phyloP scores from a whole-genome alignment of 2,113 vertebrate genomes.

The Brachypodius melanocephalos region DNA sequence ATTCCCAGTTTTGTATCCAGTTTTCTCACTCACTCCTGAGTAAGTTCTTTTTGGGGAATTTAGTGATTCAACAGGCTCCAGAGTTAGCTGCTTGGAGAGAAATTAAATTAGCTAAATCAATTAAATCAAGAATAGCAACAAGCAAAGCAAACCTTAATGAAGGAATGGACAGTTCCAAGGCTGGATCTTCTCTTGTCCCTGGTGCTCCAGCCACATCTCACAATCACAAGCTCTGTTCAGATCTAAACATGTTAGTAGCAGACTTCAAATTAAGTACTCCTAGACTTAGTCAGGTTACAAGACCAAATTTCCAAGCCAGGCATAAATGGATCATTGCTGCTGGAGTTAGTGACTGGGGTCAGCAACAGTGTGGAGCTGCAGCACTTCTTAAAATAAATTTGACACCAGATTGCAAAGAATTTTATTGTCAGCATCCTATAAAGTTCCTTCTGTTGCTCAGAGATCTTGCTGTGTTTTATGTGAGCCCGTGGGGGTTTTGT shows the following conservation, averaged over 20 bases:
- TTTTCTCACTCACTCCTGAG: background rate
- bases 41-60: background rate
- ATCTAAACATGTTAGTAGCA: background rate
- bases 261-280: background rate
- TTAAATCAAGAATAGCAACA: background rate
- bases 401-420: constrained; percentile 34
- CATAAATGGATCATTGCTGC: background rate
- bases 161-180: background rate
- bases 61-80: background rate
- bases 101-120: background rate
- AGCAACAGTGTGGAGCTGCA: background rate
- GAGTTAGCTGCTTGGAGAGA: background rate
- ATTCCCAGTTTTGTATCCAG: background rate
- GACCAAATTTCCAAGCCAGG: background rate
- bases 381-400: constrained; percentile 15
- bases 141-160: background rate
- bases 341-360: background rate
- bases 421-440: constrained; percentile 35
- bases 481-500: background rate
- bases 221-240: background rate
- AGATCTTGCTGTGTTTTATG: constrained; percentile 19
- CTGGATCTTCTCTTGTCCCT: background rate
- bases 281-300: background rate
- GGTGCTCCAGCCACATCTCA: background rate
- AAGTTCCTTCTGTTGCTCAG: constrained; percentile 33